Conservation (phyloP, 2,888 invertebrate species). For the Diploptera punctata region DNA sequence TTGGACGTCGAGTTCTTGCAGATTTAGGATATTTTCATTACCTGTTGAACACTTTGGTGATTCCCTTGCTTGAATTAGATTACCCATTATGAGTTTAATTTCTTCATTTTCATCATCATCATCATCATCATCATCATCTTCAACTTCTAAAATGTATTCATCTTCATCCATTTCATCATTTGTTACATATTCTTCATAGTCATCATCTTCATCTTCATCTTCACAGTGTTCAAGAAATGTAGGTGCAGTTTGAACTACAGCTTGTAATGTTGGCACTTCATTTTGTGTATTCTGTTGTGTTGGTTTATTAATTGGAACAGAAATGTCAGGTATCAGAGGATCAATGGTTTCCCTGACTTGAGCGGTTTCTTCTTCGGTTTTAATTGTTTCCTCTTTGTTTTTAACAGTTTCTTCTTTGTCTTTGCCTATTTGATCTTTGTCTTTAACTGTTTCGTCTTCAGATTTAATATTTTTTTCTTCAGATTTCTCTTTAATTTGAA, state of each 20-base stretch:
- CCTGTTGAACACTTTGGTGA: slow-evolving; percentile 18
- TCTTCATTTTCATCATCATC: slow-evolving; percentile 44
- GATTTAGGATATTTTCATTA: not conserved
- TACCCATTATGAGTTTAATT: slow-evolving; percentile 6
- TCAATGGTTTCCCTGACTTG: too few species aligned
- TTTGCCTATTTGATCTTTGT: too few species aligned
- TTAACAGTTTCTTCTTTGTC: too few species aligned
- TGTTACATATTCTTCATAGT: slow-evolving; percentile 51
- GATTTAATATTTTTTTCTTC: too few species aligned
- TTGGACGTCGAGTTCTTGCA: not conserved
- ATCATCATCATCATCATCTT: slow-evolving; percentile 49
- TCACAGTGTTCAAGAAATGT: slow-evolving; percentile 31
- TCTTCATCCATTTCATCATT: slow-evolving; percentile 42
- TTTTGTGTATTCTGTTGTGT: slow-evolving; percentile 41
- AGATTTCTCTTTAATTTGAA: too few species aligned
- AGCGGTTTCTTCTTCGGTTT: slow-evolving; percentile 19
- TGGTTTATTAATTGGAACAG: too few species aligned
- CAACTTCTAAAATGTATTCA: slow-evolving; percentile 25
- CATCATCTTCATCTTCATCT: slow-evolving; percentile 55
- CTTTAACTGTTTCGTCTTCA: too few species aligned
- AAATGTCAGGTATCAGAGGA: too few species aligned
- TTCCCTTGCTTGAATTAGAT: not conserved
- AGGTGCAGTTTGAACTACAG: not conserved
- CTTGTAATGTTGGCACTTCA: not conserved
- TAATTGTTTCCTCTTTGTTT: too few species aligned